These are phyloP conservation scores for Selenia dentaria DNA, from an alignment of 2,888 invertebrate genomes.

Conservation along the genomic window DNA sequence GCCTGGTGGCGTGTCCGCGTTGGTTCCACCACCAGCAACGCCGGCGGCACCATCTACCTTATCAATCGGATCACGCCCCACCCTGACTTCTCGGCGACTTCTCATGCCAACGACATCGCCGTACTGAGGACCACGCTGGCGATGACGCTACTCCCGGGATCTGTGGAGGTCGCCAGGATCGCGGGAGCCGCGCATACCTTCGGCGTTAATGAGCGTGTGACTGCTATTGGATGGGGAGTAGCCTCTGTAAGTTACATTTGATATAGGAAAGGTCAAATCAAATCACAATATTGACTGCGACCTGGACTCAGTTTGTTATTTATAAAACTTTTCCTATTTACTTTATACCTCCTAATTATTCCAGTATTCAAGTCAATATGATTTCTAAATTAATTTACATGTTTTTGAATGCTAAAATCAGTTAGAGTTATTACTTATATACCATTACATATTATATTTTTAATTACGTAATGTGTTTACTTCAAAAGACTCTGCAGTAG, in stretches of 20 bases:
- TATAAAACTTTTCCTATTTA: too few species aligned
- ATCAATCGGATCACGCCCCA: slow-evolving; percentile 53
- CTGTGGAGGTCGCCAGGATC: slow-evolving; percentile 49
- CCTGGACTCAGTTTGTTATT: too few species aligned
- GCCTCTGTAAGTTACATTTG: not conserved
- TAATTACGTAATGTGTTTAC: too few species aligned
- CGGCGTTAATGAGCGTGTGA: slow-evolving; percentile 42
- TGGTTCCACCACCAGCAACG: slow-evolving; percentile 51
- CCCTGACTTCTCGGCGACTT: slow-evolving; percentile 45
- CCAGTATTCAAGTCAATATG: too few species aligned
- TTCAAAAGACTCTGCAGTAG: too few species aligned
- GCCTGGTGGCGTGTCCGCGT: slow-evolving; percentile 62
- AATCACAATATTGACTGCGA: too few species aligned
- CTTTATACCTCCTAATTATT: too few species aligned
- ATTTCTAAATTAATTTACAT: too few species aligned
- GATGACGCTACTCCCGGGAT: slow-evolving; percentile 40
- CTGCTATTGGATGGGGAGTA: slow-evolving; percentile 68
- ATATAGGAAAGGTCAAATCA: too few species aligned
- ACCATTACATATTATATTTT: too few species aligned
- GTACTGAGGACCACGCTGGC: slow-evolving; percentile 51
- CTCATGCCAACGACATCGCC: slow-evolving; percentile 54
- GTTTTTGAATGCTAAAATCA: too few species aligned
- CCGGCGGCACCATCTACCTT: slow-evolving; percentile 51
- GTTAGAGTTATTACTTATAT: too few species aligned
- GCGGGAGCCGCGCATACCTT: slow-evolving; percentile 51